phyloP scores from a whole-genome alignment of 2,113 vertebrate species.

The Anolis carolinensis region DNA sequence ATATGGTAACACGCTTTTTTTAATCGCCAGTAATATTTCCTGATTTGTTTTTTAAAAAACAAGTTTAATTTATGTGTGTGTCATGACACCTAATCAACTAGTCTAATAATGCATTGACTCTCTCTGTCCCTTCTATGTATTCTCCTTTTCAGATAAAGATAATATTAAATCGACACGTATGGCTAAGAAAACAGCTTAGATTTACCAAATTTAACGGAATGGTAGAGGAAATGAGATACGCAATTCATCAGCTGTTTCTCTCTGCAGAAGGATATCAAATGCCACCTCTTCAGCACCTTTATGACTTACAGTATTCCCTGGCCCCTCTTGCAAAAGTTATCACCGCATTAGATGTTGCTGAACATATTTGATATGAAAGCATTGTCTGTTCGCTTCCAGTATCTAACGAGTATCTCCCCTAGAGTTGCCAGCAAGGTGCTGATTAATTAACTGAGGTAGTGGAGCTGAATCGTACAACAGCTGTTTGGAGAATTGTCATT shows the following conservation, averaged over 20 bases:
- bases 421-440: constrained; percentile 85
- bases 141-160: too few species aligned
- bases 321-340: constrained; percentile 67
- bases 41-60: constrained; percentile 6
- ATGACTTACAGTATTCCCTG: constrained; percentile 48
- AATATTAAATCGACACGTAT: not conserved
- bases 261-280: constrained; percentile 44
- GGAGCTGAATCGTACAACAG: constrained; percentile 82
- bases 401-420: constrained; percentile 81
- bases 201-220: constrained; percentile 37
- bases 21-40: constrained; percentile 42
- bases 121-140: not conserved
- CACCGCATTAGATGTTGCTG: constrained; percentile 70
- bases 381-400: constrained; percentile 79
- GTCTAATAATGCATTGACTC: not conserved
- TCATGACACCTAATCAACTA: not conserved
- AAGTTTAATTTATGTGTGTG: constrained; percentile 19
- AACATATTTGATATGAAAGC: constrained; percentile 82
- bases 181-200: constrained; percentile 17
- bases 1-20: constrained; percentile 39
- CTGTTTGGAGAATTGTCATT: constrained; percentile 83
- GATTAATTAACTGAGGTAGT: constrained; percentile 87
- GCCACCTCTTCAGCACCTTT: constrained; percentile 39
- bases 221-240: constrained; percentile 39
- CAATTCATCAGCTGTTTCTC: not conserved